A percentile compares a stretch with the other conserved stretches of the same genome.
phyloP scores from a whole-genome alignment of 2,888 invertebrate species.

The Thecophora atra region DNA sequence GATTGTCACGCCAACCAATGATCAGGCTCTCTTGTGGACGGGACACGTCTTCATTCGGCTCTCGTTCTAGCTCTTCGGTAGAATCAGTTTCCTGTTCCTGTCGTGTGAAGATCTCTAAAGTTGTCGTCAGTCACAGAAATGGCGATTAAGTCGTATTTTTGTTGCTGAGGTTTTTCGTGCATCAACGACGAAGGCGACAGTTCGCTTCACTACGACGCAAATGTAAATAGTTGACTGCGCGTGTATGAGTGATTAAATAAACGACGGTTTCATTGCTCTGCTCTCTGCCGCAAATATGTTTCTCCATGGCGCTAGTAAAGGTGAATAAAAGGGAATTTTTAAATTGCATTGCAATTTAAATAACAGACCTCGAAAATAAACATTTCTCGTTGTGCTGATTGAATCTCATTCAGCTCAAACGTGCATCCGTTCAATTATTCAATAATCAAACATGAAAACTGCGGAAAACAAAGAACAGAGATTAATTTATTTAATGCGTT shows the following conservation, averaged over 20 bases:
- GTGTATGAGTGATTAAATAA: too few relatives aligned
- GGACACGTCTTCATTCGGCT: neutral
- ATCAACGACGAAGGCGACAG: too few relatives aligned
- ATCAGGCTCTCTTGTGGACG: conserved; percentile 7
- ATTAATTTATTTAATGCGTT: too few relatives aligned
- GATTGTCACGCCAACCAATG: too few relatives aligned
- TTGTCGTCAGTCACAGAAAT: too few relatives aligned
- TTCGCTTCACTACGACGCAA: too few relatives aligned
- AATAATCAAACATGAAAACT: neutral
- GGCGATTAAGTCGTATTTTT: too few relatives aligned
- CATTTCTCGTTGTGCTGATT: neutral
- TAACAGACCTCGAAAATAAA: neutral
- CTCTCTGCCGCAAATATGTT: neutral
- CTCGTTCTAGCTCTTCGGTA: too few relatives aligned
- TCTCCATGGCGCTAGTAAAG: neutral
- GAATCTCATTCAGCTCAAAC: neutral
- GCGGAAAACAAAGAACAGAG: neutral
- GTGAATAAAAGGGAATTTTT: neutral
- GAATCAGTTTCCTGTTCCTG: too few relatives aligned
- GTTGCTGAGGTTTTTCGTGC: too few relatives aligned
- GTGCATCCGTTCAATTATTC: neutral
- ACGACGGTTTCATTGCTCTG: neutral
- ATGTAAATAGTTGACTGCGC: too few relatives aligned
- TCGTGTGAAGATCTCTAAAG: too few relatives aligned
- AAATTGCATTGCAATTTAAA: neutral